Evolutionary conservation across 2,888 invertebrate species (phyloP), one percentile per base, ranked within the genome.

Genomic region (Melitaea athalia): DNA sequence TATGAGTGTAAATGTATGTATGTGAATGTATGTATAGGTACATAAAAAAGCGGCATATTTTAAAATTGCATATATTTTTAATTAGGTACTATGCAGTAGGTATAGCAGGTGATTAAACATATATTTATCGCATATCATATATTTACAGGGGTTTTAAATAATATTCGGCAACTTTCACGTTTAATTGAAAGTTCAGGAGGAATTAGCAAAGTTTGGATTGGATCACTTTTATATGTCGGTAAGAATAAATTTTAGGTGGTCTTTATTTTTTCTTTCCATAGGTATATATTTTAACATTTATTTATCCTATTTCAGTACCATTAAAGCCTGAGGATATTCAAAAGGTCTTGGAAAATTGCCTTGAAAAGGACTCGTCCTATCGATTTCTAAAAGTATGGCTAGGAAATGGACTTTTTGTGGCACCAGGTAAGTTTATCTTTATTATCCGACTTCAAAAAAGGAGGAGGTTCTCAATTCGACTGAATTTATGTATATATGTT

Each of bases 401-500:
- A 8, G 91, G 91, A 52, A 85, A 90, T 66, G 91, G 91, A 45
- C 80, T 91, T 0, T 89, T 90, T 71, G 86, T 88, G 5, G 88
- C 89, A 31, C 86, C 88, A 79, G 85, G 90, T 89, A 7, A 33
- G n/a, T 49, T 49, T 49, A 14, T n/a, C n/a, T 31, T 5, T 1
- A 5, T 31, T 31, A 11, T 1, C 14, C 11, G 11, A 43, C 11
- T 10, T 10, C 3, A 10, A 43, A 11, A 43, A 10, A 43, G 0
- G 43, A 11, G 43, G 4, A 43, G 8, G 7, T 43, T 43, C 43
- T 43, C 43, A 43, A 43, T 43, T 43, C 3, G 7, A 10, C 11
- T 10, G 11, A 3, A 10, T 43, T 43, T 43, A 10, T 43, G 3
- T 3, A 24, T 24, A 24, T 24, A 24, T 24, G 24, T 24, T 24